Percentiles rank a stretch among this genome's conserved stretches.
These are phyloP conservation scores for Iguana delicatissima DNA, from an alignment of 2,797 vertebrate species.

Conservation along the genomic window DNA sequence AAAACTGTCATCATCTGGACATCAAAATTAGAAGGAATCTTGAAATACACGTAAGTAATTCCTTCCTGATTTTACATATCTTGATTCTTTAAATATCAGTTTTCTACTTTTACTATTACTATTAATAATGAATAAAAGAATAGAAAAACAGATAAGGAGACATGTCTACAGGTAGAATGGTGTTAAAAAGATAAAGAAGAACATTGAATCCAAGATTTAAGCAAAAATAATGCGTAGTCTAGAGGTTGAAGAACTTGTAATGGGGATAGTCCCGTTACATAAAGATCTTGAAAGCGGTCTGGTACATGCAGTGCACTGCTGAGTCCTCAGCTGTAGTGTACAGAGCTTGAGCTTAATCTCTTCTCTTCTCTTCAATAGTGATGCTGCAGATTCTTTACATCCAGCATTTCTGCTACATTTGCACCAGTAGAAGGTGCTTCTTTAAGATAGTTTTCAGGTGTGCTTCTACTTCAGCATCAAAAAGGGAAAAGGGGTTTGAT, in stretches of 20 bases:
- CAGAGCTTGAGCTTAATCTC: neutral
- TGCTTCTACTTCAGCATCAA: neutral
- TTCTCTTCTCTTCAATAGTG: neutral
- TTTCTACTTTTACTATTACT: slow-evolving; percentile 8
- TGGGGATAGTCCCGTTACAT: neutral
- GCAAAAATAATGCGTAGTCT: slow-evolving; percentile 27
- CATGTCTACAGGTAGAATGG: neutral
- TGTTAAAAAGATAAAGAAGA: slow-evolving; percentile 17
- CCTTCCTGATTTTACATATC: neutral
- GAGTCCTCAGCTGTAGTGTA: neutral
- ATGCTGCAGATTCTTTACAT: neutral
- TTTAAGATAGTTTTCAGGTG: too few species aligned
- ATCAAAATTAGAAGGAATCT: slow-evolving; percentile 97
- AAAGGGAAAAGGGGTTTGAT: neutral
- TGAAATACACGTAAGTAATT: slow-evolving; percentile 95
- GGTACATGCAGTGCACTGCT: neutral
- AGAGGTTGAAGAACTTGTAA: slow-evolving; percentile 4
- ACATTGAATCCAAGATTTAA: neutral
- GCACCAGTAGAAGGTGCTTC: too few species aligned
- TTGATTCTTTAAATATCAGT: neutral
- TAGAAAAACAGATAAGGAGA: slow-evolving; percentile 32
- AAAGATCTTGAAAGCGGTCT: neutral
- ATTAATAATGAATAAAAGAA: neutral
- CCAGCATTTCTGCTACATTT: neutral
- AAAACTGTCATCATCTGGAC: slow-evolving; percentile 99